Conservation (phyloP, 2,888 invertebrate genomes). For the Theretra japonica region DNA sequence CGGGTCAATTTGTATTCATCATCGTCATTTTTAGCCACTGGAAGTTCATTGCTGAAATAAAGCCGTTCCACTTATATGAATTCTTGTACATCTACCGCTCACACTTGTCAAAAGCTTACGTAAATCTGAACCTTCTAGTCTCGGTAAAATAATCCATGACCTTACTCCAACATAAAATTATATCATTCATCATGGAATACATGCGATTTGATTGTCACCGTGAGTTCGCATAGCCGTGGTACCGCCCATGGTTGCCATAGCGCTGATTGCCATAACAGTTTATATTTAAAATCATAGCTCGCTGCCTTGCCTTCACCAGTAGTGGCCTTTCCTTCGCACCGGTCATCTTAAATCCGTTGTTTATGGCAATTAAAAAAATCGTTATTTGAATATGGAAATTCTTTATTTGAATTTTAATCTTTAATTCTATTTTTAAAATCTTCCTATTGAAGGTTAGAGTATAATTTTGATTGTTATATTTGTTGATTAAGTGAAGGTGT, state of each 20-base stretch:
- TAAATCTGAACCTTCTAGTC: slow-evolving; percentile 6
- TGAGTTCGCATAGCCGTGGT: slow-evolving; percentile 51
- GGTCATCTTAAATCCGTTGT: slow-evolving; percentile 12
- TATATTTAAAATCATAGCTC: slow-evolving; percentile 40
- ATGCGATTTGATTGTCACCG: slow-evolving; percentile 49
- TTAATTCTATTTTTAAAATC: neutral
- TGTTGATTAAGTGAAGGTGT: slow-evolving; percentile 28
- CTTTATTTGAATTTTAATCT: neutral
- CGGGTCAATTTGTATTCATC: too few species aligned
- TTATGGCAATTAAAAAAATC: too few species aligned
- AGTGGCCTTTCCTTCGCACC: slow-evolving; percentile 33
- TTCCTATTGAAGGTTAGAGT: neutral
- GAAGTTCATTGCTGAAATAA: too few species aligned
- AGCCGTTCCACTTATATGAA: neutral
- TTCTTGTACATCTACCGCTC: neutral
- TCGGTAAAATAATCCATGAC: neutral
- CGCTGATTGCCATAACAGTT: slow-evolving; percentile 65
- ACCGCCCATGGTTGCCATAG: slow-evolving; percentile 68
- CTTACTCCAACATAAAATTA: slow-evolving; percentile 28
- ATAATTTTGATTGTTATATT: neutral
- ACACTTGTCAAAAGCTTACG: neutral
- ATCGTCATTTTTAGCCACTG: too few species aligned
- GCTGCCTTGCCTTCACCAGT: neutral
- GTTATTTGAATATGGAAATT: too few species aligned
- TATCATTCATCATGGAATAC: slow-evolving; percentile 28